These are phyloP conservation scores for Anthrax anthrax DNA, from an alignment of 2,888 invertebrate genomes.

Conservation along the genomic window DNA sequence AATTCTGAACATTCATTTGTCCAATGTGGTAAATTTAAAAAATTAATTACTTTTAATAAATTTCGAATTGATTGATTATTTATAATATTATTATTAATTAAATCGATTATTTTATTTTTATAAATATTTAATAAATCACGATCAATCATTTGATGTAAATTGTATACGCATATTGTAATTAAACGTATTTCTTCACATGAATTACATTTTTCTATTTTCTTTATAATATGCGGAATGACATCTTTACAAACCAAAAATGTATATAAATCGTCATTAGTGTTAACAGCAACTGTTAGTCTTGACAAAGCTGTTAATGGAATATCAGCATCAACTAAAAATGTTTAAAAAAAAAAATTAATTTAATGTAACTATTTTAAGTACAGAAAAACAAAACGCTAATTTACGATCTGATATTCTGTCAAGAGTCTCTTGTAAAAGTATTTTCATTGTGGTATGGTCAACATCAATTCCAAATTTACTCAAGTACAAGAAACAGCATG, in stretches of 20 bases:
- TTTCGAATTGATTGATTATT: constrained; percentile 19
- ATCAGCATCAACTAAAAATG: constrained; percentile 15
- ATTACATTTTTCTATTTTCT: constrained; percentile 24
- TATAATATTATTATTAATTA: constrained; percentile 25
- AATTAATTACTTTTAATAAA: constrained; percentile 26
- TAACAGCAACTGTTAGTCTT: constrained; percentile 33
- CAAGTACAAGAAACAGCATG: constrained; percentile 35
- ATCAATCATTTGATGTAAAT: constrained; percentile 30
- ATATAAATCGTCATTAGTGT: constrained; percentile 29
- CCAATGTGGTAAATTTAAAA: constrained; percentile 38
- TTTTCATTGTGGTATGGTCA: constrained; percentile 23
- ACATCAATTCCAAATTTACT: constrained; percentile 34
- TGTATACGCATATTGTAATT: constrained; percentile 36
- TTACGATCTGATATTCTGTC: constrained; percentile 19
- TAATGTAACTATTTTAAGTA: not conserved
- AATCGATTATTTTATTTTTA: constrained; percentile 24
- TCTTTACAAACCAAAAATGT: constrained; percentile 29
- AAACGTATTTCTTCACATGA: constrained; percentile 32
- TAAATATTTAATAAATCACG: constrained; percentile 28
- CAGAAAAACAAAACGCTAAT: not conserved
- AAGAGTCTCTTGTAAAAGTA: constrained; percentile 23
- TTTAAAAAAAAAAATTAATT: not conserved
- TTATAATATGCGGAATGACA: constrained; percentile 30
- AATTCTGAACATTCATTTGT: constrained; percentile 27
- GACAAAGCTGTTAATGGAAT: constrained; percentile 31